Conservation (phyloP, 2,113 vertebrate genomes). For the Mormyrus lacerda region DNA sequence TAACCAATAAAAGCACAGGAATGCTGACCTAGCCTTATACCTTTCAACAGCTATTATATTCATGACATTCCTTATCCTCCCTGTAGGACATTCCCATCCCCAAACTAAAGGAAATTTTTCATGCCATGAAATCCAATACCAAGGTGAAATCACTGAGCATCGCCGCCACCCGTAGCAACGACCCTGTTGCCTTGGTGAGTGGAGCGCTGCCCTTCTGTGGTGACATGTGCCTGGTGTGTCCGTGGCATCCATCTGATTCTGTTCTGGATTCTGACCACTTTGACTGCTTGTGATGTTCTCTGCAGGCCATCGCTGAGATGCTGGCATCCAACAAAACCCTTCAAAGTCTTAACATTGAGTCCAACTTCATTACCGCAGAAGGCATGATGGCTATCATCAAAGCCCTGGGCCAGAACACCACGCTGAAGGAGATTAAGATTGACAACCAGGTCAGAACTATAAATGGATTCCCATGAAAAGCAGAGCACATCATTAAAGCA, state of each 20-base stretch:
- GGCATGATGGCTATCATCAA: constrained; percentile 82
- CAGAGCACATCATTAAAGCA: neutral
- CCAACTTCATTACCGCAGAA: constrained; percentile 86
- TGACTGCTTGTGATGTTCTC: neutral
- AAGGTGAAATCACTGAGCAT: constrained; percentile 78
- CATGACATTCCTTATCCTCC: neutral
- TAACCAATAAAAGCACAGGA: neutral
- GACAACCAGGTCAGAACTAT: constrained; percentile 77
- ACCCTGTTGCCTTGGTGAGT: constrained; percentile 83
- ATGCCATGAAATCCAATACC: constrained; percentile 82
- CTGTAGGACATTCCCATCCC: constrained; percentile 81
- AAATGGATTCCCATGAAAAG: neutral
- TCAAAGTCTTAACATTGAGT: constrained; percentile 87
- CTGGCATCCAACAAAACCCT: constrained; percentile 77
- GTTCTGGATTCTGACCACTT: neutral
- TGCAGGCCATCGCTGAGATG: constrained; percentile 85
- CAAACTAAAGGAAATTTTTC: constrained; percentile 75
- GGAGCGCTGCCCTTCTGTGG: neutral
- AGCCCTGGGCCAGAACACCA: constrained; percentile 67
- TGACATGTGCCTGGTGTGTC: neutral
- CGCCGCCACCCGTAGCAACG: constrained; percentile 86
- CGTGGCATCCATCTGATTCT: neutral
- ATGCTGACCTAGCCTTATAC: neutral
- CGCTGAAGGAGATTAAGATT: constrained; percentile 76
- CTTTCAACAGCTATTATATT: neutral